These are phyloP conservation scores for Xanthia icteritia DNA, from an alignment of 2,888 invertebrate genomes.

Conservation along the genomic window DNA sequence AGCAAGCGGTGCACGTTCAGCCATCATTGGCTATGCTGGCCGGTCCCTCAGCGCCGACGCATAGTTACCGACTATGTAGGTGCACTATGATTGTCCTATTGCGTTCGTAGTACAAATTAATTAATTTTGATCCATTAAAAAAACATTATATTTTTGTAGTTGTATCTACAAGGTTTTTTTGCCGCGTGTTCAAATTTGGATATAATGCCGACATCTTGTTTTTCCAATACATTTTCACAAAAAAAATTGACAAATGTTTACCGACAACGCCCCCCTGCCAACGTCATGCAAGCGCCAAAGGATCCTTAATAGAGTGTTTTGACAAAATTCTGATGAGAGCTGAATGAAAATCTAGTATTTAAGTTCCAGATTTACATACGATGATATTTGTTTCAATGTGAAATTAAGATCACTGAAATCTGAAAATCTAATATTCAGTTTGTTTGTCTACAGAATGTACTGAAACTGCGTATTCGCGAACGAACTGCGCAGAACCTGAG, in stretches of 20 bases:
- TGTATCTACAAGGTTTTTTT: background rate
- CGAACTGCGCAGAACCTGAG: background rate
- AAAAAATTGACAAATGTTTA: too few relatives aligned
- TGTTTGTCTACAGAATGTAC: background rate
- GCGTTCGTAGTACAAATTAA: slow-evolving; percentile 42
- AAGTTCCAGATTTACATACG: background rate
- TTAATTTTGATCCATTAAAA: slow-evolving; percentile 6
- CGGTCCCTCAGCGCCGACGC: slow-evolving; percentile 77
- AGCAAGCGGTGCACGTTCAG: slow-evolving; percentile 78
- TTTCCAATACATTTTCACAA: background rate
- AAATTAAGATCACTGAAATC: slow-evolving; percentile 23
- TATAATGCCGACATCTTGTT: background rate
- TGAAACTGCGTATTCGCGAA: slow-evolving; percentile 12
- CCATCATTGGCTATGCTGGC: slow-evolving; percentile 84
- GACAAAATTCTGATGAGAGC: background rate
- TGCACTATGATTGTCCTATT: slow-evolving; percentile 77
- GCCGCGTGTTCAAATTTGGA: background rate
- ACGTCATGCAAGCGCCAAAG: background rate
- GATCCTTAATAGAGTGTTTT: background rate
- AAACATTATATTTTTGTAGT: background rate
- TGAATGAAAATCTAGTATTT: background rate
- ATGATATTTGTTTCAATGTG: background rate
- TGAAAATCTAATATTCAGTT: slow-evolving; percentile 19
- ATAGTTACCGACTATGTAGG: slow-evolving; percentile 85
- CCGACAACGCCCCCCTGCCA: background rate